Evolutionary conservation across 92 coral and sea anemone species (phyloP).

Genomic region (Muricea muricata): DNA sequence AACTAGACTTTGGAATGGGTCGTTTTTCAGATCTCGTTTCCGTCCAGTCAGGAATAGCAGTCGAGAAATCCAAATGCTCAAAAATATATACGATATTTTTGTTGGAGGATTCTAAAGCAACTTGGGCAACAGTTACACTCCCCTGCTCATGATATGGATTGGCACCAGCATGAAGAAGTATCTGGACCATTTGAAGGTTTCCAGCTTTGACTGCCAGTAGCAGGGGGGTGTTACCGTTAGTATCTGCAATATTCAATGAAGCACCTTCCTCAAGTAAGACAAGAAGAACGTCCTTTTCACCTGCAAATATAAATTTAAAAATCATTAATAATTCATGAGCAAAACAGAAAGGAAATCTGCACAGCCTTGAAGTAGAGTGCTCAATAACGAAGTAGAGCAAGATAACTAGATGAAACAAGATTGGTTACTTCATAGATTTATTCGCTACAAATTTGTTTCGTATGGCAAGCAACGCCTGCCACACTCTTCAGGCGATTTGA

Average conservation of each 20-base stretch:
- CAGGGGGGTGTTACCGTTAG: slow-evolving; percentile 27
- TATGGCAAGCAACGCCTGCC: too few relatives aligned
- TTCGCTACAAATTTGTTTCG: too few relatives aligned
- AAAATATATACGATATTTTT: slow-evolving; percentile 38
- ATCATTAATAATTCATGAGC: too few relatives aligned
- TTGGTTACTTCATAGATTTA: too few relatives aligned
- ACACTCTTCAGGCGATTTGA: too few relatives aligned
- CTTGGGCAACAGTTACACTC: neutral
- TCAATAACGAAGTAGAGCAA: too few relatives aligned
- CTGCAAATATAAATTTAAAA: neutral
- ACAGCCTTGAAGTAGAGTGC: too few relatives aligned
- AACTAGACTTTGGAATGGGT: neutral
- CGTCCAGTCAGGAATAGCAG: slow-evolving; percentile 41
- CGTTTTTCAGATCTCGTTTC: neutral
- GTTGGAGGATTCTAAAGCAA: slow-evolving; percentile 13
- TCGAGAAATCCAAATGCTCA: slow-evolving; percentile 26
- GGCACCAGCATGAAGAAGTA: slow-evolving; percentile 43
- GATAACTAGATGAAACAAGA: too few relatives aligned
- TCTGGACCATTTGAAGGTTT: slow-evolving; percentile 5
- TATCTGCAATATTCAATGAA: slow-evolving; percentile 20
- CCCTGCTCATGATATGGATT: slow-evolving; percentile 38
- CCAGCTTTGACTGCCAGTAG: slow-evolving; percentile 34
- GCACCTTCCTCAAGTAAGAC: slow-evolving; percentile 26
- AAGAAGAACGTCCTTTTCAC: slow-evolving; percentile 23
- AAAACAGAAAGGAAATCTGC: too few relatives aligned